These are phyloP conservation scores for Notolepis coatsorum DNA, from an alignment of 2,797 vertebrate genomes.

Conservation along the genomic window DNA sequence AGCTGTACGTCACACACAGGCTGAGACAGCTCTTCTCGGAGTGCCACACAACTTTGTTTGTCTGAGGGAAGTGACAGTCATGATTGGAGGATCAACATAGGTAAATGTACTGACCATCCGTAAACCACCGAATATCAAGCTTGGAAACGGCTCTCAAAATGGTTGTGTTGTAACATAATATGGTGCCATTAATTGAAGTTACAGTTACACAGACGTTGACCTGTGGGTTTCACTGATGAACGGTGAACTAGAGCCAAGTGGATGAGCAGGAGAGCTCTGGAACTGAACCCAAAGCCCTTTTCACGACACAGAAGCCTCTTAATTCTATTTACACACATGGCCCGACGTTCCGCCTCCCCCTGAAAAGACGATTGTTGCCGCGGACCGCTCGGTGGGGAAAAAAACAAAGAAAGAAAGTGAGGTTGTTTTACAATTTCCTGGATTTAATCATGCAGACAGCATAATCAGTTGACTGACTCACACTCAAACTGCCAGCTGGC, in stretches of 20 bases:
- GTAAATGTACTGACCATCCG: no score
- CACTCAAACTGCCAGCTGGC: not conserved
- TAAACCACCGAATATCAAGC: no score
- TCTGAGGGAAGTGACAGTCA: no score
- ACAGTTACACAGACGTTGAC: not conserved
- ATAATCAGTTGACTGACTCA: not conserved
- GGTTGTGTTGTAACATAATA: no score
- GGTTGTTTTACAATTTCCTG: constrained; percentile 2
- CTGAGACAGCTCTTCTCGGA: no score
- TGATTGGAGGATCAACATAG: no score
- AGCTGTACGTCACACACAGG: no score
- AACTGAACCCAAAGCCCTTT: not conserved
- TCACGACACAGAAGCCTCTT: not conserved
- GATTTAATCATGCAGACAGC: constrained; percentile 1
- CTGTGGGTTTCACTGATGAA: not conserved
- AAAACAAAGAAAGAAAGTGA: not conserved
- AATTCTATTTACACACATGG: not conserved
- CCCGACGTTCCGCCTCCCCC: constrained; percentile 7
- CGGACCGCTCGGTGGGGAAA: not conserved
- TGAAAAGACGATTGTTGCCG: not conserved
- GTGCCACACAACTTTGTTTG: no score
- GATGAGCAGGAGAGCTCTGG: no score
- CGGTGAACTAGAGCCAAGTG: not conserved
- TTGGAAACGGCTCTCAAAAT: no score
- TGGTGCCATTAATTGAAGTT: no score